These are phyloP conservation scores for Phengaris arion DNA, from an alignment of 2,888 invertebrate genomes.

Conservation along the genomic window DNA sequence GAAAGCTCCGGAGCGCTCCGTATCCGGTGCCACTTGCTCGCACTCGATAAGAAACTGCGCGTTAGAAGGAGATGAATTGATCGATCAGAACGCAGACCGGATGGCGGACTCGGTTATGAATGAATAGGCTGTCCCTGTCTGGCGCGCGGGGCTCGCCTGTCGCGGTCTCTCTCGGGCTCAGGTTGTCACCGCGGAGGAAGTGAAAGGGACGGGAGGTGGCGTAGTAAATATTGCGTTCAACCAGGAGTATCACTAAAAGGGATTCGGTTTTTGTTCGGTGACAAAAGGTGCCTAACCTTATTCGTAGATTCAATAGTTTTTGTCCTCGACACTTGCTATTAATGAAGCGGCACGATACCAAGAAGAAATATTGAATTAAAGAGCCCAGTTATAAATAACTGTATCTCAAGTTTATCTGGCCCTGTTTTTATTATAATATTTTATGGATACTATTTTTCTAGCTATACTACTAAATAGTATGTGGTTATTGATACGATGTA, in stretches of 20 bases:
- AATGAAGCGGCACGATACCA: not conserved
- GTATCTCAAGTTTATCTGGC: not conserved
- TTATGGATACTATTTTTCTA: not conserved
- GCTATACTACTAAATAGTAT: not conserved
- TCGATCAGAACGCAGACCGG: slow-evolving; percentile 74
- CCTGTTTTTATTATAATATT: not conserved
- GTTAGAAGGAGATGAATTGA: slow-evolving; percentile 78
- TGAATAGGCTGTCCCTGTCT: slow-evolving; percentile 72
- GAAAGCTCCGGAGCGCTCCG: slow-evolving; percentile 59
- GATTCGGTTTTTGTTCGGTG: slow-evolving; percentile 61
- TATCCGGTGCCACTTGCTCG: slow-evolving; percentile 78
- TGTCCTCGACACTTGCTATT: slow-evolving; percentile 23
- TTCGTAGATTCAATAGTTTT: slow-evolving; percentile 56
- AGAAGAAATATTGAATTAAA: slow-evolving; percentile 25
- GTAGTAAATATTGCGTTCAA: slow-evolving; percentile 77
- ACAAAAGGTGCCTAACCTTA: slow-evolving; percentile 65
- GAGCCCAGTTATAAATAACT: slow-evolving; percentile 37
- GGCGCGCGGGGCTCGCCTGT: slow-evolving; percentile 48
- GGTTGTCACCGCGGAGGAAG: slow-evolving; percentile 77
- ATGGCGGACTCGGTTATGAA: slow-evolving; percentile 78
- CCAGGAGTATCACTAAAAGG: slow-evolving; percentile 64
- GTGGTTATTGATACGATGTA: not conserved
- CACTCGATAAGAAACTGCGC: slow-evolving; percentile 65
- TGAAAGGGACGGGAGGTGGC: slow-evolving; percentile 76
- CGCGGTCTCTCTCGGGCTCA: slow-evolving; percentile 62